A percentile compares a stretch with the other conserved stretches of the same genome.
phyloP scores from a whole-genome alignment of 2,797 vertebrate genomes.

The Xenentodon cancila region DNA sequence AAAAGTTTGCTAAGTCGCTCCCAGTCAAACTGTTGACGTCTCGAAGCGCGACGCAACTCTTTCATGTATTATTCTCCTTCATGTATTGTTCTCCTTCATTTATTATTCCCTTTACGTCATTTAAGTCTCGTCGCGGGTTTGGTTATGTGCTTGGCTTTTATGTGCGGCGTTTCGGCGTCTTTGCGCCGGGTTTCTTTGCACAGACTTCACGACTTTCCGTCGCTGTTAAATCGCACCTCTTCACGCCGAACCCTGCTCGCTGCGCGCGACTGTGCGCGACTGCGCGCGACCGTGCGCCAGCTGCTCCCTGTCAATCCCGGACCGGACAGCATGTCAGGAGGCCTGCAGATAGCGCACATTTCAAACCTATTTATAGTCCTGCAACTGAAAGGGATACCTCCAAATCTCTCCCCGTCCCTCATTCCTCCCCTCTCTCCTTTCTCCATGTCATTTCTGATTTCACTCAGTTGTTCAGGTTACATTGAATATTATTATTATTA shows the following conservation, averaged over 20 bases:
- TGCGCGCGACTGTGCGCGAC: too few relatives aligned
- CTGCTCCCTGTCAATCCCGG: constrained; percentile 90
- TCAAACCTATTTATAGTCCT: constrained; percentile 89
- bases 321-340: constrained; percentile 81
- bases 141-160: not conserved
- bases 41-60: not conserved
- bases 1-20: constrained; percentile 52
- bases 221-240: not conserved
- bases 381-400: constrained; percentile 43
- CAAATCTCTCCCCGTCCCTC: constrained; percentile 7
- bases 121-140: too few relatives aligned
- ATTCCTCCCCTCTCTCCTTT: constrained; percentile 2
- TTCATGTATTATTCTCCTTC: not conserved
- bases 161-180: not conserved
- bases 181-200: not conserved
- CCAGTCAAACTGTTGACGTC: constrained; percentile 46
- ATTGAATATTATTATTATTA: too few relatives aligned
- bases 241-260: too few relatives aligned
- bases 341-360: constrained; percentile 80
- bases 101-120: too few relatives aligned
- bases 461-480: not conserved
- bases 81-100: too few relatives aligned
- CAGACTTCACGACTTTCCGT: constrained; percentile 17
- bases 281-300: constrained; percentile 71
- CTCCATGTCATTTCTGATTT: not conserved